Conservation (phyloP, 1,140 invertebrate species). For the Melitaea cinxia region DNA sequence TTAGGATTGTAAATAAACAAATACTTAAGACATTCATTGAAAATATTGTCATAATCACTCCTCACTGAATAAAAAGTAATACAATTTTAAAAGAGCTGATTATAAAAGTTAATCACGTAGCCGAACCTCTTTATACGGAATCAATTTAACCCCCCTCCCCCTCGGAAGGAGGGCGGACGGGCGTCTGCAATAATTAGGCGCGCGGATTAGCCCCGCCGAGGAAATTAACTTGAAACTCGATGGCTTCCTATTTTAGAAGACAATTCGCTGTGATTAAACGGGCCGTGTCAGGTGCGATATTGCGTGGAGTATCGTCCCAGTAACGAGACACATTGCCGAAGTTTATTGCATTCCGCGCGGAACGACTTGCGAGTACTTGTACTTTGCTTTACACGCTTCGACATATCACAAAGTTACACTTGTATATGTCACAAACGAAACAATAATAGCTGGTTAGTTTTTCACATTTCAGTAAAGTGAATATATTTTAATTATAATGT, state of each 20-base stretch:
- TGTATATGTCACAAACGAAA: neutral
- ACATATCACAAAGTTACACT: neutral
- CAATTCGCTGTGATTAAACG: slow-evolving; percentile 41
- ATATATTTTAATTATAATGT: too few relatives aligned
- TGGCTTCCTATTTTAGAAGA: slow-evolving; percentile 56
- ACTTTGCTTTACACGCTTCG: neutral
- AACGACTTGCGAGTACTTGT: too few relatives aligned
- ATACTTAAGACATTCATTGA: too few relatives aligned
- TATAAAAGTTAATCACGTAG: slow-evolving; percentile 46
- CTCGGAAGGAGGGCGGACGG: slow-evolving; percentile 8
- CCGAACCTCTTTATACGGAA: slow-evolving; percentile 47
- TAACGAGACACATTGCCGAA: slow-evolving; percentile 24
- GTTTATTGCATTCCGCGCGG: slow-evolving; percentile 23
- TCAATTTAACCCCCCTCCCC: slow-evolving; percentile 47
- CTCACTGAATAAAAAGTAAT: too few relatives aligned
- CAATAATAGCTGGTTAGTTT: too few relatives aligned
- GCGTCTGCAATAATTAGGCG: slow-evolving; percentile 65
- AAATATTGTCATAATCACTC: too few relatives aligned
- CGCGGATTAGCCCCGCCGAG: slow-evolving; percentile 64
- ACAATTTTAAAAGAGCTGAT: slow-evolving; percentile 20
- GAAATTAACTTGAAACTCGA: slow-evolving; percentile 71
- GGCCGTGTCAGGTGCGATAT: slow-evolving; percentile 26
- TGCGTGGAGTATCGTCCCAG: slow-evolving; percentile 8
- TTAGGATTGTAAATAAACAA: too few relatives aligned
- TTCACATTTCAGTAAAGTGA: too few relatives aligned